phyloP scores from a whole-genome alignment of 2,888 invertebrate genomes.

The Prosopocoilus inquinatus region DNA sequence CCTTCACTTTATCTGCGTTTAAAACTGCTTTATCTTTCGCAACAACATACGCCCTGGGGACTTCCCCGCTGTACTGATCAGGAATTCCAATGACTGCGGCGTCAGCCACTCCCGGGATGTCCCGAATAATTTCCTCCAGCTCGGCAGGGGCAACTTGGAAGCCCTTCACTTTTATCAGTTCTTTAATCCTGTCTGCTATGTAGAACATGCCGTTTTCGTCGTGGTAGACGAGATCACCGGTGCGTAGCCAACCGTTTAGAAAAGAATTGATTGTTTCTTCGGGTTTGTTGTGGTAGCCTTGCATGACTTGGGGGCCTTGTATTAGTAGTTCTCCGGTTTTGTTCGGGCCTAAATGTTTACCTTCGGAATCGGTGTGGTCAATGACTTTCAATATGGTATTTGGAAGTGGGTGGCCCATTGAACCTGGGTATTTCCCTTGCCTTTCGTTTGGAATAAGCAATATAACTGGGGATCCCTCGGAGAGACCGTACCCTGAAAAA shows the following conservation, averaged over 20 bases:
- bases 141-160: constrained; percentile 84
- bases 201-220: constrained; percentile 66
- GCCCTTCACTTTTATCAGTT: constrained; percentile 74
- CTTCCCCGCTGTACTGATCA: constrained; percentile 65
- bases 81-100: constrained; percentile 79
- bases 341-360: constrained; percentile 38
- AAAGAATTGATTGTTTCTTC: constrained; percentile 70
- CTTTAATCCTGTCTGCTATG: constrained; percentile 76
- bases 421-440: constrained; percentile 30
- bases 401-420: constrained; percentile 60
- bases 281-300: constrained; percentile 73
- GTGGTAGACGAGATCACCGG: constrained; percentile 59
- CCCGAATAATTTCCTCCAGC: constrained; percentile 68
- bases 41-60: constrained; percentile 71
- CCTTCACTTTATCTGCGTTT: constrained; percentile 57
- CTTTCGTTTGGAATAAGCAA: constrained; percentile 18
- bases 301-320: constrained; percentile 80
- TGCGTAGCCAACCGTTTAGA: constrained; percentile 71
- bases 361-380: constrained; percentile 44
- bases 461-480: constrained; percentile 59
- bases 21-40: constrained; percentile 48
- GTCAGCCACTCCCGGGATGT: constrained; percentile 71
- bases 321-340: constrained; percentile 73
- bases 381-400: constrained; percentile 66
- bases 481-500: constrained; percentile 61